Evolutionary conservation across 2,113 vertebrate genomes (phyloP).

Genomic region (Oryzias melastigma): DNA sequence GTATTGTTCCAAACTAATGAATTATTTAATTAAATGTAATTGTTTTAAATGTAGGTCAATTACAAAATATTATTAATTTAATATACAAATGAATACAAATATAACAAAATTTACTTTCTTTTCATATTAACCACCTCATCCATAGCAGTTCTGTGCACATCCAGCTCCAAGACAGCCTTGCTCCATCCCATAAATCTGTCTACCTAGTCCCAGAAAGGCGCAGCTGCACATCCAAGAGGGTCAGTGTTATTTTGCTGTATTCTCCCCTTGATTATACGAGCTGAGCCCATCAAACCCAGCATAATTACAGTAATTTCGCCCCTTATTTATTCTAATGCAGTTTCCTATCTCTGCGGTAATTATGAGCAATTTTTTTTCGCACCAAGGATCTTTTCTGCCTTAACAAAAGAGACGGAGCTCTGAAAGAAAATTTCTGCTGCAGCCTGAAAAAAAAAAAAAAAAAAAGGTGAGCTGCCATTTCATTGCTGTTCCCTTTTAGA

Average conservation of each 20-base stretch:
- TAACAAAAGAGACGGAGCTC: constrained; percentile 99
- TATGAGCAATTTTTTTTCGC: constrained; percentile 99
- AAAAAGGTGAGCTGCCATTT: constrained; percentile 89
- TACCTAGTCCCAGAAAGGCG: constrained; percentile 81
- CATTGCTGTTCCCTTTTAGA: constrained; percentile 85
- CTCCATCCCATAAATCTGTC: constrained; percentile 44
- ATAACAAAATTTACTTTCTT: no score
- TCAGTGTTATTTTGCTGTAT: constrained; percentile 99
- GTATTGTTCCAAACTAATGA: no score
- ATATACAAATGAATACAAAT: no score
- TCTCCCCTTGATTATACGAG: constrained; percentile 99
- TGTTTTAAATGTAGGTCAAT: not conserved
- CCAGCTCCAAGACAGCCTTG: constrained; percentile 47
- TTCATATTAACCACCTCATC: constrained; percentile 1
- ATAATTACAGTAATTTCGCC: constrained; percentile 99
- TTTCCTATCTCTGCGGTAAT: constrained; percentile 99
- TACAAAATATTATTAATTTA: no score
- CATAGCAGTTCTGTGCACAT: constrained; percentile 25
- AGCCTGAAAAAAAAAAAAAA: constrained; percentile 68
- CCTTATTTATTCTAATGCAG: constrained; percentile 99
- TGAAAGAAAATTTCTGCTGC: constrained; percentile 97
- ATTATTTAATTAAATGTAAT: no score
- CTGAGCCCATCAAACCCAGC: constrained; percentile 99
- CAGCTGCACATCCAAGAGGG: constrained; percentile 99
- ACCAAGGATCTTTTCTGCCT: constrained; percentile 98